phyloP scores from a whole-genome alignment of 2,113 vertebrate genomes.

The Electrona antarctica region DNA sequence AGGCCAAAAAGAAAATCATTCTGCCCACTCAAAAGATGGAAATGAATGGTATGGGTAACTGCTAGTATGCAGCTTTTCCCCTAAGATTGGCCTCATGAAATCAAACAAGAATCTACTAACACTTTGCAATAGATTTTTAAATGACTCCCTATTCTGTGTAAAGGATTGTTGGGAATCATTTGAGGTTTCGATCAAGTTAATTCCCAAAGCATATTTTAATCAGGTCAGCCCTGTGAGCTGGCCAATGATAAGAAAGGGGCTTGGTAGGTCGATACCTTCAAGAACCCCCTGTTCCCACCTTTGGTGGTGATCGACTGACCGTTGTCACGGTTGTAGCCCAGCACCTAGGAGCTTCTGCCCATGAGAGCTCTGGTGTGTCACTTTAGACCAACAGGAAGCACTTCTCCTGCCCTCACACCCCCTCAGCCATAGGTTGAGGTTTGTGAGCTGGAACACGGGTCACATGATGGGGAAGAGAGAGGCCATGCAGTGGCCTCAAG shows the following conservation, averaged over 20 bases:
- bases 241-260: slow-evolving; percentile 20
- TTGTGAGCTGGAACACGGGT: slow-evolving; percentile 35
- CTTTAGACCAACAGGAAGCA: slow-evolving; percentile 68
- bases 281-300: slow-evolving; percentile 25
- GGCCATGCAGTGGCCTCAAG: slow-evolving; percentile 33
- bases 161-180: slow-evolving; percentile 34
- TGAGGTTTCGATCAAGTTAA: slow-evolving; percentile 48
- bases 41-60: slow-evolving; percentile 28
- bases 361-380: slow-evolving; percentile 48
- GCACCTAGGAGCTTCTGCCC: slow-evolving; percentile 43
- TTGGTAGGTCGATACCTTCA: slow-evolving; percentile 40
- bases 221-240: slow-evolving; percentile 19
- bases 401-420: slow-evolving; percentile 41
- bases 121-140: slow-evolving; percentile 44
- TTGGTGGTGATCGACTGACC: slow-evolving; percentile 38
- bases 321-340: slow-evolving; percentile 44
- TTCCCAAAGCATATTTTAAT: slow-evolving; percentile 68
- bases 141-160: slow-evolving; percentile 36
- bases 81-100: slow-evolving; percentile 32
- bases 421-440: slow-evolving; percentile 30
- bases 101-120: slow-evolving; percentile 32
- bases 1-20: slow-evolving; percentile 62
- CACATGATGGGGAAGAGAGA: slow-evolving; percentile 48
- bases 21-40: slow-evolving; percentile 41
- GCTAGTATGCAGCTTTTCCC: slow-evolving; percentile 42